phyloP scores from a whole-genome alignment of 2,888 invertebrate genomes.

The Lasius platythorax region DNA sequence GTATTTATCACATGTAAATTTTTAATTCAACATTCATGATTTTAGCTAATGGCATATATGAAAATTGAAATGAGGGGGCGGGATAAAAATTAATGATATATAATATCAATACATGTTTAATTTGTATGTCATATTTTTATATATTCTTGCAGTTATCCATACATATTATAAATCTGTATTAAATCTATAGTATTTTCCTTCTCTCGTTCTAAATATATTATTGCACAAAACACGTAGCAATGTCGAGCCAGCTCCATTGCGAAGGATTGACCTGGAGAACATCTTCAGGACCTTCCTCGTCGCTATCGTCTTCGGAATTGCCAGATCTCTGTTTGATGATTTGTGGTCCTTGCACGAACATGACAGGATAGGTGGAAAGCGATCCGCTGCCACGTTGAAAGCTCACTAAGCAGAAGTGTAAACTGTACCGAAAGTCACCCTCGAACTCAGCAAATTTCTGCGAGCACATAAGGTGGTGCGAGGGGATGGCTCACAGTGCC shows the following conservation, averaged over 20 bases:
- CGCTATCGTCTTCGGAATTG: conserved; percentile 80
- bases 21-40: neutral
- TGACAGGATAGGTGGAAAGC: conserved; percentile 55
- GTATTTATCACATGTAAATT: neutral
- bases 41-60: neutral
- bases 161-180: neutral
- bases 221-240: neutral
- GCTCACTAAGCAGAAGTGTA: conserved; percentile 28
- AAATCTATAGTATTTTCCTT: neutral
- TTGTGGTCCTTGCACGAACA: conserved; percentile 83
- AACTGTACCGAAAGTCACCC: conserved; percentile 30
- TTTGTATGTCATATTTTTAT: neutral
- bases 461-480: conserved; percentile 54
- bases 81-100: neutral
- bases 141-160: neutral
- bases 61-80: neutral
- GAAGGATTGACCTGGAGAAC: conserved; percentile 80
- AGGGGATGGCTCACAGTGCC: conserved; percentile 61
- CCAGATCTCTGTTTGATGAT: conserved; percentile 78
- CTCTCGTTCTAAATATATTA: neutral
- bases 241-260: neutral
- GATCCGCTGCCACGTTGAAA: conserved; percentile 31
- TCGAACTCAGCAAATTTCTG: conserved; percentile 44
- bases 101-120: neutral
- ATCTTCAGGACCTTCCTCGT: conserved; percentile 83